These are phyloP conservation scores for Oryctolagus cuniculus DNA, from an alignment of 2,113 vertebrate species.

Conservation along the genomic window mOryCun1.1 NC_091442.1:60900001-60900500, in stretches of 20 bases:
- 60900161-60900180: neutral
- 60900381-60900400: neutral
- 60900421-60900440: neutral
- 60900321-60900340: neutral
- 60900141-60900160: neutral
- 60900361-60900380: constrained; percentile 10
- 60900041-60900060: neutral
- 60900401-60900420: neutral
- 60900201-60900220: neutral
- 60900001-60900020: neutral
- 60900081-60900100: neutral
- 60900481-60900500: neutral
- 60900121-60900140: neutral
- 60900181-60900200: neutral
- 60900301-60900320: neutral
- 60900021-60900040: neutral
- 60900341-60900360: neutral
- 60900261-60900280: neutral
- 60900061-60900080: neutral
- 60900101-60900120: neutral
- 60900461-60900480: neutral
- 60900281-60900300: neutral
- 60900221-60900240: constrained; percentile 3
- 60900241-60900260: neutral
- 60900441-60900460: neutral